Conservation (phyloP, 30 jellyfish, hydroid and myxozoan species). For the Morbakka virulenta region DNA sequence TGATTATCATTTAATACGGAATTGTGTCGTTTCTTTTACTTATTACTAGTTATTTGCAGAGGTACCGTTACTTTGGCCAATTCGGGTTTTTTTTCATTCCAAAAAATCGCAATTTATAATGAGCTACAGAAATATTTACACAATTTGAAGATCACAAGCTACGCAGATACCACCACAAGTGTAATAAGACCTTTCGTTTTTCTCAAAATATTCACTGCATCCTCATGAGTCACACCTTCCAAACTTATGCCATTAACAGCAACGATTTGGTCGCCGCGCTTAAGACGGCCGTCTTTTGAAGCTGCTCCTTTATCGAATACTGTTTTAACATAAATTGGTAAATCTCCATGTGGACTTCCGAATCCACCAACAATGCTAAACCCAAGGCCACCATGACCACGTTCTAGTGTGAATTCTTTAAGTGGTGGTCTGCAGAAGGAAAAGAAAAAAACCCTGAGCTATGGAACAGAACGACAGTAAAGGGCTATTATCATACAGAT, state of each 20-base stretch:
- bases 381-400: slow-evolving; percentile 97
- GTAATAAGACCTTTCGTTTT: slow-evolving; percentile 87
- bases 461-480: too few species aligned
- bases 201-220: slow-evolving; percentile 84
- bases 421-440: slow-evolving; percentile 57
- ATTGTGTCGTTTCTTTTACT: too few species aligned
- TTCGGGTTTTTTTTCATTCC: too few species aligned
- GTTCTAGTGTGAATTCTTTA: slow-evolving; percentile 75
- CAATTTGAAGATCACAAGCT: too few species aligned
- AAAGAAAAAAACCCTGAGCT: too few species aligned
- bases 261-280: slow-evolving; percentile 90
- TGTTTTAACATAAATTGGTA: slow-evolving; percentile 92
- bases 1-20: too few species aligned
- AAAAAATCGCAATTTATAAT: too few species aligned
- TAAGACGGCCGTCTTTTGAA: slow-evolving; percentile 81
- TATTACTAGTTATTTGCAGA: too few species aligned
- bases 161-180: slow-evolving; percentile 75
- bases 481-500: neutral
- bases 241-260: slow-evolving; percentile 85
- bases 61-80: too few species aligned
- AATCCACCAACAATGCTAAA: slow-evolving; percentile 95
- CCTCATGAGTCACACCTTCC: slow-evolving; percentile 89
- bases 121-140: too few species aligned
- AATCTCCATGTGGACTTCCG: slow-evolving; percentile 95
- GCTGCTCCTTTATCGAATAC: slow-evolving; percentile 97